Base-by-base conservation (phyloP, 2,888 invertebrate species). In the Ptychoptera albimana region DNA sequence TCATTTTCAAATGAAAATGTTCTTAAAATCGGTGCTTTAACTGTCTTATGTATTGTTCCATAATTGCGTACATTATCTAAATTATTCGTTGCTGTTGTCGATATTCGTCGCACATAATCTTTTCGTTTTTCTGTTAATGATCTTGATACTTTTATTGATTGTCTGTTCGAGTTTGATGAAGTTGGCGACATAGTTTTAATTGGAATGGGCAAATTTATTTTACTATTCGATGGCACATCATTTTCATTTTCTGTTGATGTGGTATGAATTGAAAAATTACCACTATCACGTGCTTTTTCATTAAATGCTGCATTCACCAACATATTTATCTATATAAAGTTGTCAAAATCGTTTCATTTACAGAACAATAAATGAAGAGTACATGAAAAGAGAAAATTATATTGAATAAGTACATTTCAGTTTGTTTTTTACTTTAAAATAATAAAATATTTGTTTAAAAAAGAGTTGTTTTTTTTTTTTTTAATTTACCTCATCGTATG, bases 101-200 rank as follows among this genome's bases (percentile, higher is more conserved):
- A 77, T 2, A 78, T 75, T 8, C 78, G 65, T 1, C 75, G 66
- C 0, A 78, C 75, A 68, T 79, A 78, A 52, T 72, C 73, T 56
- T 79, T 79, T 1, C 79, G 64, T 44, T 74, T 75, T 52, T 76
- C 77, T 1, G 77, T 76, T 23, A 76, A 57, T 51, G 69, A 71
- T 35, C 72, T 61, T 2, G 70, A 71, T 2, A 72, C 56, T 52
- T 69, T 71, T 8, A 72, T 68, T 39, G 71, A 71, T 53, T 71
- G 71, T 37, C 41, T 44, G n/a, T 16, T 23, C 7, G 23, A 23
- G 23, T 23, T 23, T 23, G 23, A 23, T 23, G 23, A 5, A 5
- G 23, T 23, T 3, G 23, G 23, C 7, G 23, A 23, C 23, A 23
- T 59, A 58, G 48, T 61, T 62, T 9, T 58, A 58, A 13, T 37